These are phyloP conservation scores for Phocoena sinus DNA, from an alignment of 2,113 vertebrate species.

Conservation along the genomic window DNA sequence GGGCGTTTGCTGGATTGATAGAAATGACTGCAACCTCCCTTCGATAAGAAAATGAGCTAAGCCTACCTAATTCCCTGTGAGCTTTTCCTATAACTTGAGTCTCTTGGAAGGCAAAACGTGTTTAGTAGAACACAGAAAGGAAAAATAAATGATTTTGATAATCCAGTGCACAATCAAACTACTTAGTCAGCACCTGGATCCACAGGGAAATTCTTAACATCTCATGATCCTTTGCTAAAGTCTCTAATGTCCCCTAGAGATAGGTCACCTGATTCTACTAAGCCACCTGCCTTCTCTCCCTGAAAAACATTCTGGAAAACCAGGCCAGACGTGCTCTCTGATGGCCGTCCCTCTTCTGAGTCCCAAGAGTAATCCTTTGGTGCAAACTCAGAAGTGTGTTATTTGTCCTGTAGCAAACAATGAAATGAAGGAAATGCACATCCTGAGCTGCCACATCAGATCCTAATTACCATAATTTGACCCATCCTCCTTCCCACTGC, in stretches of 20 bases:
- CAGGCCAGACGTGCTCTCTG: background rate
- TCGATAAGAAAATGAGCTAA: slow-evolving; percentile 13
- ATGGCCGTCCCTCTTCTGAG: slow-evolving; percentile 28
- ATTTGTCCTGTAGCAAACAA: slow-evolving; percentile 66
- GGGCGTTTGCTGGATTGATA: background rate
- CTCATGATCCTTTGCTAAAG: background rate
- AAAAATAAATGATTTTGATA: slow-evolving; percentile 35
- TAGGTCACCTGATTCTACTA: slow-evolving; percentile 18
- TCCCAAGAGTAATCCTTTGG: slow-evolving; percentile 64
- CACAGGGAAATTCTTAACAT: slow-evolving; percentile 12
- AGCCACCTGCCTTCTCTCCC: slow-evolving; percentile 38
- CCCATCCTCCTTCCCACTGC: slow-evolving; percentile 48
- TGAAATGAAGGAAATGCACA: slow-evolving; percentile 69
- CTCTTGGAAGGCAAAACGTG: slow-evolving; percentile 14
- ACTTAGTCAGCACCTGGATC: background rate
- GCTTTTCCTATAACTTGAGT: slow-evolving; percentile 5
- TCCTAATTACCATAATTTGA: slow-evolving; percentile 74
- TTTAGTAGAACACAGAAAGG: background rate
- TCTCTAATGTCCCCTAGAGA: slow-evolving; percentile 14
- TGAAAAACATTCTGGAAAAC: slow-evolving; percentile 37
- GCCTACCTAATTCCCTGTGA: background rate
- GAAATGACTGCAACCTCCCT: slow-evolving; percentile 1
- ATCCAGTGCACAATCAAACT: background rate
- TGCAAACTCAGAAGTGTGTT: slow-evolving; percentile 68
- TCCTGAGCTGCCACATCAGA: slow-evolving; percentile 54